phyloP scores from a whole-genome alignment of 2,113 vertebrate genomes.

The Rhodinocichla rosea region DNA sequence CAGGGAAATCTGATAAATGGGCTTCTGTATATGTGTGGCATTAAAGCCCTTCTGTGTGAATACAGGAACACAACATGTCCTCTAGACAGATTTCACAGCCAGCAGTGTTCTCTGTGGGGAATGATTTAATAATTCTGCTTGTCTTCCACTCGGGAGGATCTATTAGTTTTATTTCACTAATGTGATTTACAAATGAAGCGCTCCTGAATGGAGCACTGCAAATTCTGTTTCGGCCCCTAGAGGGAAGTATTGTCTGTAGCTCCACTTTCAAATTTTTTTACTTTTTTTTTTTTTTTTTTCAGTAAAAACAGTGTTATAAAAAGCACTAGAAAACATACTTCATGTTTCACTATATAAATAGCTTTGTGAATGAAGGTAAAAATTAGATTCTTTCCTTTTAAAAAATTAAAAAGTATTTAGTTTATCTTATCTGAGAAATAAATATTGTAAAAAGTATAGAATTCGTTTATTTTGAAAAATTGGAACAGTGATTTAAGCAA shows the following conservation, averaged over 20 bases:
- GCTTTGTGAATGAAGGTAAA: not conserved
- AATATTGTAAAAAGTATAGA: not conserved
- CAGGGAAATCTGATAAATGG: not conserved
- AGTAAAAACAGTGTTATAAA: not conserved
- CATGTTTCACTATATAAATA: not conserved
- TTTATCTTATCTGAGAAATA: not conserved
- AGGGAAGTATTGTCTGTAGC: slow-evolving; percentile 33
- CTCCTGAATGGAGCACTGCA: not conserved
- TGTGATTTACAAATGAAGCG: not conserved
- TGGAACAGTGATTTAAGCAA: not conserved
- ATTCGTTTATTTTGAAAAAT: not conserved
- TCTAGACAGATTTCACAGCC: not conserved
- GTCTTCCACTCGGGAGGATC: not conserved
- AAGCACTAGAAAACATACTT: not conserved
- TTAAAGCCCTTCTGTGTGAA: not conserved
- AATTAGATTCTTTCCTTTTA: not conserved
- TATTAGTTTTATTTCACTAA: not conserved
- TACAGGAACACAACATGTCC: not conserved
- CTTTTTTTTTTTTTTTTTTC: not conserved
- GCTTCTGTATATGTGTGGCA: not conserved
- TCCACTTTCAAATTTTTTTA: not conserved
- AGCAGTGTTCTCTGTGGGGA: not conserved
- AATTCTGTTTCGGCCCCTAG: slow-evolving; percentile 31
- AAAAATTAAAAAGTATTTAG: not conserved
- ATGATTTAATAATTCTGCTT: not conserved